Conservation (phyloP, 2,797 vertebrate genomes). For the Helostoma temminkii region DNA sequence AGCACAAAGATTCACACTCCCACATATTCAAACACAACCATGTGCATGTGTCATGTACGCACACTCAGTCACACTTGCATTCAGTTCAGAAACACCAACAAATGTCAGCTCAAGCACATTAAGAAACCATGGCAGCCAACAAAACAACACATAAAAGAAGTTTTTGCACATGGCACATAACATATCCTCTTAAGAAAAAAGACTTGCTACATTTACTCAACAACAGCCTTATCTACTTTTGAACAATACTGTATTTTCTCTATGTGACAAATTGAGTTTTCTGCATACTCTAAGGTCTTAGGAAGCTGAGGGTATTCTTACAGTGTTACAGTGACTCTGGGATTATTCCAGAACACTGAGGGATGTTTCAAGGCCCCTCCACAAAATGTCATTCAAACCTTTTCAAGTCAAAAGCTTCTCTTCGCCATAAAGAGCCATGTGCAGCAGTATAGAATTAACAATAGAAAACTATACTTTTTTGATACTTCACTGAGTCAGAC, state of each 20-base stretch:
- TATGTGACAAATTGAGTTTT: conserved; percentile 16
- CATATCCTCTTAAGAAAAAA: conserved; percentile 33
- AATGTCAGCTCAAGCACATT: conserved; percentile 8
- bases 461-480: conserved; percentile 23
- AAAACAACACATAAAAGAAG: conserved; percentile 12
- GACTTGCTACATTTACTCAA: conserved; percentile 21
- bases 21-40: neutral
- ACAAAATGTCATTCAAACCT: conserved; percentile 38
- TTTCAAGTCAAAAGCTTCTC: conserved; percentile 32
- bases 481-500: conserved; percentile 22
- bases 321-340: conserved; percentile 11
- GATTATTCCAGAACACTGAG: conserved; percentile 29
- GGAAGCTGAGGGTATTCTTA: conserved; percentile 3
- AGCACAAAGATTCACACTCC: conserved; percentile 21
- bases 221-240: conserved; percentile 23
- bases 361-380: conserved; percentile 36
- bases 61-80: conserved; percentile 8
- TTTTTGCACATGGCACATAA: conserved; percentile 15
- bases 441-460: conserved; percentile 9
- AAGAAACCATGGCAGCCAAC: conserved; percentile 13
- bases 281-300: conserved; percentile 20
- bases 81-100: conserved; percentile 2
- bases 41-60: neutral
- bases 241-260: conserved; percentile 31
- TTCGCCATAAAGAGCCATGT: conserved; percentile 22